A percentile compares a stretch with the other conserved stretches of the same genome.
phyloP scores from a whole-genome alignment of 2,888 invertebrate genomes.

The Sesamia inferens region DNA sequence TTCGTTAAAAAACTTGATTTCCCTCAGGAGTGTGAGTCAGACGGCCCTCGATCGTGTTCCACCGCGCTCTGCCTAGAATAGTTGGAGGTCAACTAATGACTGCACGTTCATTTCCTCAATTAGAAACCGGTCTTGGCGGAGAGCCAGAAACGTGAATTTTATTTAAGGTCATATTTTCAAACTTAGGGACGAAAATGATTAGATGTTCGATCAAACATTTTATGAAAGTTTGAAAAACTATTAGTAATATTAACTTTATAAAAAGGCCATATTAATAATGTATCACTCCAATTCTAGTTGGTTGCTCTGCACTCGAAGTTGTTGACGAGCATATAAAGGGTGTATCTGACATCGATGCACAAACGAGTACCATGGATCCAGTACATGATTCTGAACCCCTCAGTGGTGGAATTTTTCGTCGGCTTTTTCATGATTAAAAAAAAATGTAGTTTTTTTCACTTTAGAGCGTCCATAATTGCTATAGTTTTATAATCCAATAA shows the following conservation, averaged over 20 bases:
- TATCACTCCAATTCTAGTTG: no score
- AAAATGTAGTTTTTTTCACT: no score
- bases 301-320: no score
- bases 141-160: conserved; percentile 39
- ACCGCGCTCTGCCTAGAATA: conserved; percentile 13
- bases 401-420: no score
- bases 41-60: conserved; percentile 29
- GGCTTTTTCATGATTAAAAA: no score
- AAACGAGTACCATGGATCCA: no score
- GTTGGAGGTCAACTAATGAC: conserved; percentile 48
- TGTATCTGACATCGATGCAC: no score
- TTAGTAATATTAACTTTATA: background rate
- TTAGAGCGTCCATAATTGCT: no score
- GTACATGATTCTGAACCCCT: no score
- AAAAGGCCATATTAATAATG: no score
- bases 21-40: conserved; percentile 41
- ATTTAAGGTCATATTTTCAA: conserved; percentile 13
- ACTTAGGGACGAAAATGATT: conserved; percentile 4
- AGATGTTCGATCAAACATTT: conserved; percentile 10
- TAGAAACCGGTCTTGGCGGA: conserved; percentile 44
- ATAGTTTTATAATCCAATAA: no score
- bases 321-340: no score
- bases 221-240: background rate
- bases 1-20: conserved; percentile 52
- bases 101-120: conserved; percentile 43